Evolutionary conservation across 2,888 invertebrate species (phyloP).

Genomic region (Phaonia tiefii): DNA sequence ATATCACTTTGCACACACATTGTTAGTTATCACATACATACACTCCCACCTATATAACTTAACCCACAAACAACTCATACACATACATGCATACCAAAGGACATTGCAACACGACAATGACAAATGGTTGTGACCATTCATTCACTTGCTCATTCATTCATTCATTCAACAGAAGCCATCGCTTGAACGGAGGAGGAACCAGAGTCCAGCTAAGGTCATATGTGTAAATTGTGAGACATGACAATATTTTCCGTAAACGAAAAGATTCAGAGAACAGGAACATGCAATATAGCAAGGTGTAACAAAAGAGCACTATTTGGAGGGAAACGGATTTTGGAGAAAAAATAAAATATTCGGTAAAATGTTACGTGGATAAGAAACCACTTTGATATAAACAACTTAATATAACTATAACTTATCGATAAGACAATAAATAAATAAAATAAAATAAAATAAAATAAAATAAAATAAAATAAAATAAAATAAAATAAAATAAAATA

Average conservation of each 20-base stretch:
- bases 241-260: conserved; percentile 52
- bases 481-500: too few species aligned
- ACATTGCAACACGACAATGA: conserved; percentile 58
- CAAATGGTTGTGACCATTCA: conserved; percentile 60
- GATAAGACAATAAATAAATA: too few species aligned
- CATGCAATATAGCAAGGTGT: too few species aligned
- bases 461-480: too few species aligned
- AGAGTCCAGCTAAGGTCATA: conserved; percentile 56
- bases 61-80: conserved; percentile 5
- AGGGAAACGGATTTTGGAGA: too few species aligned
- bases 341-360: too few species aligned
- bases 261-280: not conserved
- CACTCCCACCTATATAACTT: not conserved
- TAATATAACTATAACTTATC: too few species aligned
- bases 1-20: conserved; percentile 18
- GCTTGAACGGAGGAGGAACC: conserved; percentile 3
- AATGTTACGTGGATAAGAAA: too few species aligned
- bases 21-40: not conserved
- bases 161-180: not conserved
- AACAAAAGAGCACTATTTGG: too few species aligned
- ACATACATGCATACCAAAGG: not conserved
- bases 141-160: conserved; percentile 5
- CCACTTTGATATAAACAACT: too few species aligned
- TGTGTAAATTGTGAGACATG: conserved; percentile 57
- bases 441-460: too few species aligned